These are phyloP conservation scores for Spheniscus mendiculus DNA, from an alignment of 2,113 vertebrate genomes.

Conservation along the genomic window DNA sequence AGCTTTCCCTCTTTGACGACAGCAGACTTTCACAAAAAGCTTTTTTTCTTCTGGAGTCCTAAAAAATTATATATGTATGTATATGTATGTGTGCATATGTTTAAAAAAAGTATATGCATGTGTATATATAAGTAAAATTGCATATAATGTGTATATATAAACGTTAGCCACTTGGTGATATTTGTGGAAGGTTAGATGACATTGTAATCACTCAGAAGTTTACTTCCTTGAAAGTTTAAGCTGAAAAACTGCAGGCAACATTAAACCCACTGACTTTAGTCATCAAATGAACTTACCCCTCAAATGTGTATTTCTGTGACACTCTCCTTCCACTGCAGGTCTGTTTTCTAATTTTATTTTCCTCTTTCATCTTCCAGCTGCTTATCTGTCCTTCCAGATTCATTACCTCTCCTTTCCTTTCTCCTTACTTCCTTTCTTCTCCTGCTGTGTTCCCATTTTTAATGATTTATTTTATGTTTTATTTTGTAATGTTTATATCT, in stretches of 20 bases:
- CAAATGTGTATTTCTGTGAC: background rate
- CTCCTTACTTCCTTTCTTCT: constrained; percentile 33
- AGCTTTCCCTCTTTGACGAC: background rate
- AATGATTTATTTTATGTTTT: constrained; percentile 57
- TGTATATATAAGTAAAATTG: background rate
- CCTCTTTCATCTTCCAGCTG: constrained; percentile 37
- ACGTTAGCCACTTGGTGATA: background rate
- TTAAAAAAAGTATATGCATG: background rate
- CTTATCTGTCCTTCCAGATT: constrained; percentile 68
- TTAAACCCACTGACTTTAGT: constrained; percentile 3
- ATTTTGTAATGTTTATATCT: constrained; percentile 51
- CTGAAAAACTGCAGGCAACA: background rate
- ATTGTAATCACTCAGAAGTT: background rate
- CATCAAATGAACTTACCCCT: background rate
- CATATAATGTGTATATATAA: fast-evolving
- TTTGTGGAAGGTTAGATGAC: background rate
- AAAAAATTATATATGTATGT: fast-evolving
- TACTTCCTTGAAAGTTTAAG: background rate
- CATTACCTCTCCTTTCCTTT: constrained; percentile 36
- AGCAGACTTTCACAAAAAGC: background rate
- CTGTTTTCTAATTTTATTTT: constrained; percentile 30
- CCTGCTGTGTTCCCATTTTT: constrained; percentile 34
- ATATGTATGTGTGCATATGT: no score
- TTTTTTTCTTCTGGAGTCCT: background rate
- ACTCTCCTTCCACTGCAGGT: background rate